These are phyloP conservation scores for Porites lutea DNA, from an alignment of 64 coral and sea anemone genomes.

Conservation along the genomic window DNA sequence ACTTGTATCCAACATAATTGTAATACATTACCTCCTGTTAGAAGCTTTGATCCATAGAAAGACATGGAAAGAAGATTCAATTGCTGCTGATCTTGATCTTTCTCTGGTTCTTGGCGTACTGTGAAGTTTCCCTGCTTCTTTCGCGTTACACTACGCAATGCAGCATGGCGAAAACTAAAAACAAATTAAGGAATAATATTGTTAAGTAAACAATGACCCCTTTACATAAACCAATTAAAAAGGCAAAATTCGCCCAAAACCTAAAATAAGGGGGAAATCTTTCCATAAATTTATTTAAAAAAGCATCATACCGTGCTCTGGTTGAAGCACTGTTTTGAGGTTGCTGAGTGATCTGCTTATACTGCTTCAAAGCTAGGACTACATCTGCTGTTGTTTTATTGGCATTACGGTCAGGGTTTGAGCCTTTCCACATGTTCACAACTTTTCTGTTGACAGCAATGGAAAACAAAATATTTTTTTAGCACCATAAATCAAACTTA, in stretches of 20 bases:
- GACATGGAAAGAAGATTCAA: conserved; percentile 16
- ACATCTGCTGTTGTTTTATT: conserved; percentile 64
- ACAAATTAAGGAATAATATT: neutral
- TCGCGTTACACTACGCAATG: conserved; percentile 56
- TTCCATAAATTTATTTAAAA: no score
- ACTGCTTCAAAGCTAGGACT: conserved; percentile 64
- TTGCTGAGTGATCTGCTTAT: conserved; percentile 33
- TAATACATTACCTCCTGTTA: neutral
- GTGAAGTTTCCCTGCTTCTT: conserved; percentile 6
- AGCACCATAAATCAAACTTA: neutral
- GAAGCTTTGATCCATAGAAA: conserved; percentile 10
- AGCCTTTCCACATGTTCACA: conserved; percentile 61
- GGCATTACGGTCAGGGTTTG: conserved; percentile 64
- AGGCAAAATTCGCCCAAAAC: no score
- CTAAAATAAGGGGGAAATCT: no score
- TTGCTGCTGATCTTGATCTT: conserved; percentile 11
- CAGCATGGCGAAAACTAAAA: conserved; percentile 67
- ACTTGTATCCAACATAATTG: neutral
- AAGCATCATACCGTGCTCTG: conserved; percentile 40
- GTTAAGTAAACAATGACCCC: no score
- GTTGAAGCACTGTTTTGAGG: conserved; percentile 55
- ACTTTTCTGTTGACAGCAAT: conserved; percentile 32
- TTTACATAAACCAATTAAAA: no score
- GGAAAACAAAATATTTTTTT: neutral
- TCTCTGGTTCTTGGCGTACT: conserved; percentile 8